phyloP scores from a whole-genome alignment of 2,113 vertebrate genomes.

The Rhea americana region DNA sequence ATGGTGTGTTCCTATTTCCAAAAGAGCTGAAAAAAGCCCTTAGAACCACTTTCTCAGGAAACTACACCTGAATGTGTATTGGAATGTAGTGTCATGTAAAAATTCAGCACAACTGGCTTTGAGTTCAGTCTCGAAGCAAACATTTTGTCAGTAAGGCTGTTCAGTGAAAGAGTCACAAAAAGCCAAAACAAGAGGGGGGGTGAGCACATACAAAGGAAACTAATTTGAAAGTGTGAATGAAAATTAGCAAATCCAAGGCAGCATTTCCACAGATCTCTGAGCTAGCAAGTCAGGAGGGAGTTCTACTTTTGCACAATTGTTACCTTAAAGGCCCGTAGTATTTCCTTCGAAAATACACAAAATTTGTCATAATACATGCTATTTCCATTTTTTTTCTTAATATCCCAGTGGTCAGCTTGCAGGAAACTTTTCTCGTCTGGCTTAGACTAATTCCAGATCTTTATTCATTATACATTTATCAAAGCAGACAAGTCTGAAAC shows the following conservation, averaged over 20 bases:
- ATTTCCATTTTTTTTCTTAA: background rate
- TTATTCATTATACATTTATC: background rate
- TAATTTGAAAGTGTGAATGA: background rate
- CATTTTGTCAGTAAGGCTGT: background rate
- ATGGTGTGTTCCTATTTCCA: background rate
- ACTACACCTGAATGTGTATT: background rate
- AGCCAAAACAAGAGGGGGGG: background rate
- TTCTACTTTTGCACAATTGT: background rate
- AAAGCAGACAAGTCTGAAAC: background rate
- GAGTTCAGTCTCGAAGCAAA: fast-evolving
- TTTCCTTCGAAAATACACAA: background rate
- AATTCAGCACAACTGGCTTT: background rate
- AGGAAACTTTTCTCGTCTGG: background rate
- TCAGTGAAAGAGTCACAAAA: background rate
- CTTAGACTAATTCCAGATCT: background rate
- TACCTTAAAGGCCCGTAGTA: background rate
- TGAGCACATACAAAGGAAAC: fast-evolving
- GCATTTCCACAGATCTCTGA: background rate
- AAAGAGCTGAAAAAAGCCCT: background rate
- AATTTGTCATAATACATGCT: background rate
- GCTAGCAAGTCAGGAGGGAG: background rate
- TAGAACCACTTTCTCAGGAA: background rate
- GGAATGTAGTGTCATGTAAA: background rate
- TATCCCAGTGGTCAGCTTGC: background rate
- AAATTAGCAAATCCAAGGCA: background rate